A percentile compares a stretch with the other conserved stretches of the same genome.
phyloP scores from a whole-genome alignment of 1,140 invertebrate genomes.

The Leucophenga varia region DNA sequence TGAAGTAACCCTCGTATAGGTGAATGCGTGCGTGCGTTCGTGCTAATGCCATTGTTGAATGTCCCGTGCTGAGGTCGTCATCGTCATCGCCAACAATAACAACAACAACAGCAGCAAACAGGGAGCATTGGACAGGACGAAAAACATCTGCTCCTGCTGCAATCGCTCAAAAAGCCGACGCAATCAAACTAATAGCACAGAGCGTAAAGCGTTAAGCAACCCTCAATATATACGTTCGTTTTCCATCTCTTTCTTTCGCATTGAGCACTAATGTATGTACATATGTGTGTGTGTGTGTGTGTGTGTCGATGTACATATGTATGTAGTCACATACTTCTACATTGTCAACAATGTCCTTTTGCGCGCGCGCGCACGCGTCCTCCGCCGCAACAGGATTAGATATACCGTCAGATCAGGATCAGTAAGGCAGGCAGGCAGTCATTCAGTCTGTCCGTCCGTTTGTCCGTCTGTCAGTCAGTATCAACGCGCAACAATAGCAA shows the following conservation, averaged over 20 bases:
- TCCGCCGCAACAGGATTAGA: constrained; percentile 6
- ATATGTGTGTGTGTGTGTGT: too few species aligned
- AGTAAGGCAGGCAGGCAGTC: constrained; percentile 1
- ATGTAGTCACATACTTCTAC: constrained; percentile 16
- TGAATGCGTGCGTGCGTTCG: constrained; percentile 1
- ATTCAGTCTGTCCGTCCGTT: not conserved
- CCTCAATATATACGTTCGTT: constrained; percentile 20
- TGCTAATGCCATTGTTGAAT: constrained; percentile 34
- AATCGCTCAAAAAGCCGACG: constrained; percentile 33
- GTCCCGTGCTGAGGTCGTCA: constrained; percentile 30
- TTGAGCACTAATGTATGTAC: too few species aligned
- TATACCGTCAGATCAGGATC: constrained; percentile 39
- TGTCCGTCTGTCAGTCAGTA: constrained; percentile 15
- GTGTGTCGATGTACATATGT: too few species aligned
- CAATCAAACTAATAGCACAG: constrained; percentile 25
- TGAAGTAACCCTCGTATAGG: too few species aligned
- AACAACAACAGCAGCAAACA: constrained; percentile 11
- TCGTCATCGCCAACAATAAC: constrained; percentile 13
- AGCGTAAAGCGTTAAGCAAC: constrained; percentile 34
- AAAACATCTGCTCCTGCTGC: constrained; percentile 55
- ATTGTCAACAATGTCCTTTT: constrained; percentile 37
- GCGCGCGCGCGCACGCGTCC: constrained; percentile 12
- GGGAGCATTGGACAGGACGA: constrained; percentile 37
- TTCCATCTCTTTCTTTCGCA: too few species aligned
- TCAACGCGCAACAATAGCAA: constrained; percentile 27